phyloP scores from a whole-genome alignment of 2,113 vertebrate genomes.

The Axis porcinus region DNA sequence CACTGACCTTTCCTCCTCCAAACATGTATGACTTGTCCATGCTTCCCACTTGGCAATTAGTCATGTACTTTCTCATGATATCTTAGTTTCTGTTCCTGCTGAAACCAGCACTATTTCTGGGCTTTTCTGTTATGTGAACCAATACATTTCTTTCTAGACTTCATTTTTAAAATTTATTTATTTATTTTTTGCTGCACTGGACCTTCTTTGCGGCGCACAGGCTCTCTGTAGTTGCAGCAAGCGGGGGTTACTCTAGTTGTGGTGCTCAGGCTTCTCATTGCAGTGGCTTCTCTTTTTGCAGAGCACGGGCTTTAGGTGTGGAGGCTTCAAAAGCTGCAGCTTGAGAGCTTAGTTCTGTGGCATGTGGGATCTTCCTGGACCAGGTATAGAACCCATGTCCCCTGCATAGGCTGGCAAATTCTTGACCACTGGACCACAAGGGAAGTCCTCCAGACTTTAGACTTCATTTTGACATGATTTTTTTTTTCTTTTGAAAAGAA shows the following conservation, averaged over 20 bases:
- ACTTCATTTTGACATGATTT: not conserved
- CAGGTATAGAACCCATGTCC: not conserved
- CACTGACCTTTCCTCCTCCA: not conserved
- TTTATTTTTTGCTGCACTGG: not conserved
- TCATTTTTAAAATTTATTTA: not conserved
- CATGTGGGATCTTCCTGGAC: not conserved
- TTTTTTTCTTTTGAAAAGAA: not conserved
- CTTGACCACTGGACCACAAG: not conserved
- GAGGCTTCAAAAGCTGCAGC: not conserved
- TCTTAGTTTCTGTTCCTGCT: not conserved
- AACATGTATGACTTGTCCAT: not conserved
- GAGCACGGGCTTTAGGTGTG: not conserved
- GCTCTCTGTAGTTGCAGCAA: not conserved
- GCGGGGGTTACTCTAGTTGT: not conserved
- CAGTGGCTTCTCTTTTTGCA: not conserved
- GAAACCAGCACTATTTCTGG: not conserved
- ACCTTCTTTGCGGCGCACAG: not conserved
- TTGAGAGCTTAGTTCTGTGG: not conserved
- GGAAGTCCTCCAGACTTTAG: not conserved
- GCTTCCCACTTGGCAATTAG: not conserved
- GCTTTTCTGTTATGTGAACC: not conserved
- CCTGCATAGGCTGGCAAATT: not conserved
- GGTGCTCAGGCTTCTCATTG: not conserved
- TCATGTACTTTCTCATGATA: not conserved
- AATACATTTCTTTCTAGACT: not conserved